These are phyloP conservation scores for Campylomormyrus numenius DNA, from an alignment of 2,113 vertebrate species.

Conservation along the genomic window DNA sequence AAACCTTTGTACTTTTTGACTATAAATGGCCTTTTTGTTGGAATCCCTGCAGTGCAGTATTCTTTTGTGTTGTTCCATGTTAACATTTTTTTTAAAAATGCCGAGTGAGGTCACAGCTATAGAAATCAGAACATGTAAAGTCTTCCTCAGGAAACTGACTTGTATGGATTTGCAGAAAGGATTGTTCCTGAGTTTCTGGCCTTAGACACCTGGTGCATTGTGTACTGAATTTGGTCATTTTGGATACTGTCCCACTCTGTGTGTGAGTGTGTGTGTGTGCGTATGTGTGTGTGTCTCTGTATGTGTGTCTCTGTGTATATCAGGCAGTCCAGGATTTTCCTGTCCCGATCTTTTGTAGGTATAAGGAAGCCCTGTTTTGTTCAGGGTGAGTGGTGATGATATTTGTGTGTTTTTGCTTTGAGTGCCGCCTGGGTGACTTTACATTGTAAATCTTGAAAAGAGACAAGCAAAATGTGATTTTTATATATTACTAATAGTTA, in stretches of 20 bases:
- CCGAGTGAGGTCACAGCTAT: not conserved
- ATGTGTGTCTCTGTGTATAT: constrained; percentile 28
- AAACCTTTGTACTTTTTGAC: not conserved
- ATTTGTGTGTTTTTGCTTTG: not conserved
- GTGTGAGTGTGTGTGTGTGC: not conserved
- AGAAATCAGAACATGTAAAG: not conserved
- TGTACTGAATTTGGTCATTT: constrained; percentile 45
- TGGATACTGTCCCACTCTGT: constrained; percentile 32
- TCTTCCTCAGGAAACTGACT: constrained; percentile 11
- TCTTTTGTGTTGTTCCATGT: not conserved
- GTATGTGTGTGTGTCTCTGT: constrained; percentile 1
- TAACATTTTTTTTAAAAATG: not conserved
- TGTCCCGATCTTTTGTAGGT: constrained; percentile 38
- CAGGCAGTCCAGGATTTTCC: constrained; percentile 55
- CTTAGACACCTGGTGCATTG: not conserved
- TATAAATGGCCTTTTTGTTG: not conserved
- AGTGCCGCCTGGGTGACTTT: not conserved
- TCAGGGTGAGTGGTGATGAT: not conserved
- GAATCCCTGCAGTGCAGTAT: not conserved
- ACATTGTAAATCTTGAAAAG: not conserved
- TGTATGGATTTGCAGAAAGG: constrained; percentile 14
- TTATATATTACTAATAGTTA: not conserved
- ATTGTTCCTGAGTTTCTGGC: constrained; percentile 10
- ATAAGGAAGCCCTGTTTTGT: constrained; percentile 42
- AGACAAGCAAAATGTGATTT: not conserved